These are phyloP conservation scores for Sapajus apella DNA, from an alignment of 2,113 vertebrate genomes.

Conservation along the genomic window DNA sequence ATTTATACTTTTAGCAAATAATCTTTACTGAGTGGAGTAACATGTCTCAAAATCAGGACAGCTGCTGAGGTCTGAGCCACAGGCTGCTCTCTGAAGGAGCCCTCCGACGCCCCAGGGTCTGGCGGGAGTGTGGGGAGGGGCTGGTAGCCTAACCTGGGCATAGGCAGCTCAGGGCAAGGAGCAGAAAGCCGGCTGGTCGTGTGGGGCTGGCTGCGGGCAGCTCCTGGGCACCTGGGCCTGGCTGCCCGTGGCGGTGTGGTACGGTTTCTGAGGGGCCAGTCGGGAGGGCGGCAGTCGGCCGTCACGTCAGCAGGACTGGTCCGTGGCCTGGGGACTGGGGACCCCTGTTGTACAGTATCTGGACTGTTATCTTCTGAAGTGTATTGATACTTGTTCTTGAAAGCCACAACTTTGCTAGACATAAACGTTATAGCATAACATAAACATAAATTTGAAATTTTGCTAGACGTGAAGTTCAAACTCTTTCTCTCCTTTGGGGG, in stretches of 20 bases:
- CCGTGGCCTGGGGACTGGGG: too few relatives aligned
- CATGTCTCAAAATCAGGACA: neutral
- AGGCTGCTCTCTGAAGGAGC: accelerated
- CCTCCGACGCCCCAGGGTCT: accelerated
- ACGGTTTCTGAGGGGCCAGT: accelerated
- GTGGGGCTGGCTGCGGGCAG: neutral
- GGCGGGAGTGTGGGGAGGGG: accelerated
- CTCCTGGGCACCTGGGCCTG: accelerated
- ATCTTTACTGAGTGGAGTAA: accelerated
- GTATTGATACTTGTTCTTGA: neutral
- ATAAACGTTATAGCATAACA: too few relatives aligned
- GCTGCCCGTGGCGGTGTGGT: accelerated
- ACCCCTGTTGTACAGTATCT: neutral
- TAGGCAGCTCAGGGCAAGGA: neutral
- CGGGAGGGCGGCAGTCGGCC: neutral
- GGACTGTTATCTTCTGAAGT: neutral
- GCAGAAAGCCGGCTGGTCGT: accelerated
- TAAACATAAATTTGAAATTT: too few relatives aligned
- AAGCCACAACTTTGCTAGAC: neutral
- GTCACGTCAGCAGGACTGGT: neutral
- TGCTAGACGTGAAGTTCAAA: too few relatives aligned
- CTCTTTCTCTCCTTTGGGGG: accelerated
- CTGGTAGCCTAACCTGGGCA: accelerated
- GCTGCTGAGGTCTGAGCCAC: accelerated
- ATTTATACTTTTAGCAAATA: accelerated